Base-by-base conservation (phyloP, 2,113 vertebrate species). In the Zapornia atra region DNA sequence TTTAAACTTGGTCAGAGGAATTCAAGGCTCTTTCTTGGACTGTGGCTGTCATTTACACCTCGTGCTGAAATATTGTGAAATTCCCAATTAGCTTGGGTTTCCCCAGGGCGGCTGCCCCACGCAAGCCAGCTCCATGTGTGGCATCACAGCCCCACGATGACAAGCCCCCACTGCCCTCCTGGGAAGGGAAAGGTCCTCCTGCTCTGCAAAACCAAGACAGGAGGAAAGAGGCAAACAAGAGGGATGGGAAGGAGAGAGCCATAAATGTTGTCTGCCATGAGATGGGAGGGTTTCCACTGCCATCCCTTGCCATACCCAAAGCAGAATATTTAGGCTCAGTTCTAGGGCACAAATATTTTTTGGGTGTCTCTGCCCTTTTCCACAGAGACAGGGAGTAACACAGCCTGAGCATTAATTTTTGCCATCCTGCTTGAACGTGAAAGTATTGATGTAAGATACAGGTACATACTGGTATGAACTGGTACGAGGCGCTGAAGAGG, bases 251-350 rank as follows among this genome's bases (percentile, higher is more conserved):
- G 0, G 3, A 19, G 22, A 53, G 15, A 6, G 11, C 9, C 34
- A 29, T 2, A 20, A 63, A 46, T 4, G 15, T 42, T 26, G 1
- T 31, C 19, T 34, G 2, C 6, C 1, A 1, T 29, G 42, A 87
- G 16, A 10, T 9, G 53, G 38, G 42, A 59, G 38, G 19, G 24
- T 57, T 68, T 40, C 72, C 68, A 12, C 4, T 46, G 20, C 6
- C 1, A 0, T 12, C 60, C 21, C 2, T 0, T 60, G n/a, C 79
- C n/a, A 20, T 0, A 0, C 5, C 50, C 44, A 28, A 61, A 42
- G 28, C 26, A 71, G 54, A 71, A 68, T 36, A 66, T 61, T 86
- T 94, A 34, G 20, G 69, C 42, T 92, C 51, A 2, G 0, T 70
- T 63, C 24, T 34, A 77, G 3, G 36, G 9, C 15, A 82, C 3